These are phyloP conservation scores for Coendou prehensilis DNA, from an alignment of 2,797 vertebrate genomes.

Conservation along the genomic window DNA sequence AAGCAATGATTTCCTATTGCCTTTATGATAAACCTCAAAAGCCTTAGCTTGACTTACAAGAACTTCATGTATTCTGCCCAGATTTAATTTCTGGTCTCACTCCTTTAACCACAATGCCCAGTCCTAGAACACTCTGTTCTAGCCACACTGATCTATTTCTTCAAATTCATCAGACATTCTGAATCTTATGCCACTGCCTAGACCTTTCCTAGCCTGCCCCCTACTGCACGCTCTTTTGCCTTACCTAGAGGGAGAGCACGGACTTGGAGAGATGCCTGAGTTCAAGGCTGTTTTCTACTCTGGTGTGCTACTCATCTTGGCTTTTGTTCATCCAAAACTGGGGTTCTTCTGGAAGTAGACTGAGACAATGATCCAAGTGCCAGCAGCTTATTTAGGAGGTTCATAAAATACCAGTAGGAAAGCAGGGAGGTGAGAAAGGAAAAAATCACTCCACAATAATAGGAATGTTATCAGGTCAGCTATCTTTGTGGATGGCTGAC, in stretches of 20 bases:
- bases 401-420: not conserved
- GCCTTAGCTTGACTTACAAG: not conserved
- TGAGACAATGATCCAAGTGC: not conserved
- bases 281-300: not conserved
- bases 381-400: not conserved
- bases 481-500: not conserved
- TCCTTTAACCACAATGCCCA: not conserved
- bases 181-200: not conserved
- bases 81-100: not conserved
- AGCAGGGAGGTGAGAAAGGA: not conserved
- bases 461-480: not conserved
- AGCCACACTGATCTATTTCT: not conserved
- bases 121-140: not conserved
- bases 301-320: not conserved
- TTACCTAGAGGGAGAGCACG: not conserved
- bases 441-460: not conserved
- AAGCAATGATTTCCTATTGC: not conserved
- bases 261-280: not conserved
- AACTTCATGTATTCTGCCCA: not conserved
- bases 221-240: not conserved
- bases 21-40: not conserved
- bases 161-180: not conserved
- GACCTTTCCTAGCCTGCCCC: not conserved
- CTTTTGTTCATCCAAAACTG: not conserved
- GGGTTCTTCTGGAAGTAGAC: not conserved